phyloP scores from a whole-genome alignment of 1,140 invertebrate genomes.

The Panonychus citri region DNA sequence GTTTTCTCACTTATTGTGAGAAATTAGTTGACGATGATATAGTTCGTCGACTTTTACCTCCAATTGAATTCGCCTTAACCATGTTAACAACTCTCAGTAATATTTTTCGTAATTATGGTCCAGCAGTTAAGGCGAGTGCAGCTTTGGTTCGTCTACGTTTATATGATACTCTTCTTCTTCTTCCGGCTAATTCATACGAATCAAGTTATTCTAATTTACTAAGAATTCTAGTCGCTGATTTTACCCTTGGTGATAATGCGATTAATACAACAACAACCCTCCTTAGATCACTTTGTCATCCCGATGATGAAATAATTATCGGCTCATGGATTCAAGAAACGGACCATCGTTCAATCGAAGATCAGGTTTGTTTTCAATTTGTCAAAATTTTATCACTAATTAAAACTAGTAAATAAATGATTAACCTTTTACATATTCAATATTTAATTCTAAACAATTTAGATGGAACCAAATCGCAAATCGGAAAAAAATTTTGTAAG shows the following conservation, averaged over 20 bases:
- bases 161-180: constrained; percentile 61
- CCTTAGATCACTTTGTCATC: constrained; percentile 60
- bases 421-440: too few species aligned
- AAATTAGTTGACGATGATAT: constrained; percentile 78
- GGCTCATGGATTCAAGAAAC: constrained; percentile 76
- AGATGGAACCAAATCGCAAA: constrained; percentile 27
- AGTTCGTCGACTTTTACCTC: constrained; percentile 54
- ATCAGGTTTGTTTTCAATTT: constrained; percentile 63
- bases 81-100: constrained; percentile 66
- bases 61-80: constrained; percentile 75
- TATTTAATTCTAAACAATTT: too few species aligned
- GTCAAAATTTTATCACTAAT: background rate
- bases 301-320: constrained; percentile 57
- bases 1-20: constrained; percentile 68
- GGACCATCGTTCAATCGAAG: constrained; percentile 86
- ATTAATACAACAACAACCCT: constrained; percentile 81
- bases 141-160: constrained; percentile 72
- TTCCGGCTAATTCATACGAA: constrained; percentile 62
- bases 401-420: too few species aligned
- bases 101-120: constrained; percentile 74
- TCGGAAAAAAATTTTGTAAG: constrained; percentile 26
- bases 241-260: constrained; percentile 79
- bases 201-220: constrained; percentile 61
- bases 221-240: constrained; percentile 84
- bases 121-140: constrained; percentile 71